phyloP scores from a whole-genome alignment of 1,140 invertebrate species.

The Antheraea mylitta region DNA sequence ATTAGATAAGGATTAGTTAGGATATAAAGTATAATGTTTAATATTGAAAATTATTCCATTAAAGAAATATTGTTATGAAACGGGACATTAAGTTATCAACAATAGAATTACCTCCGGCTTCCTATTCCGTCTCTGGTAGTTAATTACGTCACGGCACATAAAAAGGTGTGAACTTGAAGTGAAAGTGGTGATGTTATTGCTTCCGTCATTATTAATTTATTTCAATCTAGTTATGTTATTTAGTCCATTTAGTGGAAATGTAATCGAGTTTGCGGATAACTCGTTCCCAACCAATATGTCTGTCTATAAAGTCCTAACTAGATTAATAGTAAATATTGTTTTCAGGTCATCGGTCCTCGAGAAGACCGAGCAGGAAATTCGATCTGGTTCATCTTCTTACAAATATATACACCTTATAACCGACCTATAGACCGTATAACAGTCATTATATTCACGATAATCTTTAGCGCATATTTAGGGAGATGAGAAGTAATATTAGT shows the following conservation, averaged over 20 bases:
- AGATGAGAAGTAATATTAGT: no score
- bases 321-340: no score
- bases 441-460: no score
- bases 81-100: background rate
- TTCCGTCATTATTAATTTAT: constrained; percentile 11
- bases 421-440: no score
- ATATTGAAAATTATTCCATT: background rate
- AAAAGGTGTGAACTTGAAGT: constrained; percentile 44
- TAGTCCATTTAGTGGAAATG: background rate
- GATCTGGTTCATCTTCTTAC: no score
- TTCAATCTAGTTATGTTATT: background rate
- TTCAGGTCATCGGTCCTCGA: no score
- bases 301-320: background rate
- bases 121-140: constrained; percentile 27
- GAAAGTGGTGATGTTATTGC: constrained; percentile 35
- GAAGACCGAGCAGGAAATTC: no score
- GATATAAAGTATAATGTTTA: no score
- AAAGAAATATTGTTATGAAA: background rate
- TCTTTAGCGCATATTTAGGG: no score
- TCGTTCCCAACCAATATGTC: background rate
- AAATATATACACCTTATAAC: no score
- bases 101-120: constrained; percentile 14
- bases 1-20: no score
- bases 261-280: background rate
- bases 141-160: constrained; percentile 16